Evolutionary conservation across 2,113 vertebrate species (phyloP).

Genomic region (Pitta sordida): DNA sequence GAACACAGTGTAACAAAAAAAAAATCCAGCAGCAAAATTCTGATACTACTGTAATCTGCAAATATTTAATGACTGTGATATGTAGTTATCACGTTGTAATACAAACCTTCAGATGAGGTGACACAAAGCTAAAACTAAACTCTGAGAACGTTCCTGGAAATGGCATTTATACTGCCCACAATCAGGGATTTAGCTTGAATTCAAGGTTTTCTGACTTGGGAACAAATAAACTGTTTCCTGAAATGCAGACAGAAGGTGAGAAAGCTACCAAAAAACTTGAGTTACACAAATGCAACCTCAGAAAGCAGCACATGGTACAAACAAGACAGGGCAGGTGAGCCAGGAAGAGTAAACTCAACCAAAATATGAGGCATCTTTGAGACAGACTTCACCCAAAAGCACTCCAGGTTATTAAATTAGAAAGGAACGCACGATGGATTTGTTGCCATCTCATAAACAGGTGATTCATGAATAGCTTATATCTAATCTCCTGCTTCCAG

Average conservation of each 20-base stretch:
- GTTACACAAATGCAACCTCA: not conserved
- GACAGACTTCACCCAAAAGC: not conserved
- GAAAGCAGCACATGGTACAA: not conserved
- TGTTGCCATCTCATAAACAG: not conserved
- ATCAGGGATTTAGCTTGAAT: not conserved
- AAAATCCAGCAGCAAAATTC: not conserved
- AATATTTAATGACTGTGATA: not conserved
- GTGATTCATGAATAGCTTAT: not conserved
- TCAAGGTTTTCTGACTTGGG: not conserved
- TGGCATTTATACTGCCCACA: not conserved
- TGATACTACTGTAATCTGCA: not conserved
- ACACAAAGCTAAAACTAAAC: not conserved
- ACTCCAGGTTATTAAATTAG: not conserved
- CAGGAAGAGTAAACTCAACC: not conserved
- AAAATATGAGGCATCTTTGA: not conserved
- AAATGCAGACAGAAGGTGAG: not conserved
- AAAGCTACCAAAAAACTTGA: not conserved
- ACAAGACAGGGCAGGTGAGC: not conserved
- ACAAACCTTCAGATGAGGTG: not conserved
- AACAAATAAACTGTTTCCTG: not conserved
- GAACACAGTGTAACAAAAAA: not conserved
- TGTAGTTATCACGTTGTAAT: not conserved
- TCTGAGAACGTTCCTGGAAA: not conserved
- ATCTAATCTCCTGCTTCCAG: not conserved
- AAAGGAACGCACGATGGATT: not conserved